These are phyloP conservation scores for Apis florea DNA, from an alignment of 1,140 invertebrate species.

Conservation along the genomic window DNA sequence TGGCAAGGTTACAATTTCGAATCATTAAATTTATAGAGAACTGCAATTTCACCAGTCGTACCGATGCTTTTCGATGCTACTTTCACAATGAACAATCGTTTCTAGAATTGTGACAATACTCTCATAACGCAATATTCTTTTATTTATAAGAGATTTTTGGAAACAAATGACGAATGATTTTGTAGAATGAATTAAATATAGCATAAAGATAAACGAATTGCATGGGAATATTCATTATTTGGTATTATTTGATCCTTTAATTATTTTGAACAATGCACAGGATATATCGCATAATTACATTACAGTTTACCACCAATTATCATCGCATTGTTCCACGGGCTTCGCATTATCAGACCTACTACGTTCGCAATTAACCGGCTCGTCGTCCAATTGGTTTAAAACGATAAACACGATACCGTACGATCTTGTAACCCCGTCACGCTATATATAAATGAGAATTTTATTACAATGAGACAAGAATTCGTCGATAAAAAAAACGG, in stretches of 20 bases:
- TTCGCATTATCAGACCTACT: neutral
- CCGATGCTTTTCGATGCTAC: constrained; percentile 13
- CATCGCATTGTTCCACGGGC: constrained; percentile 11
- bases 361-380: constrained; percentile 30
- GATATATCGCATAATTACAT: neutral
- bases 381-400: constrained; percentile 22
- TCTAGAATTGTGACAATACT: neutral
- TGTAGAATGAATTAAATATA: neutral
- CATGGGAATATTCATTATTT: constrained; percentile 7
- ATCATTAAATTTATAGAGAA: constrained; percentile 41
- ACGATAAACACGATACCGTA: constrained; percentile 13
- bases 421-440: neutral
- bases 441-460: constrained; percentile 11
- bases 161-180: too few species aligned
- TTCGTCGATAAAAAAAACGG: neutral
- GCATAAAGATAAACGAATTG: neutral
- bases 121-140: neutral
- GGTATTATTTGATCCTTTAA: neutral
- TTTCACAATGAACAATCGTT: constrained; percentile 4
- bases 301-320: constrained; percentile 31
- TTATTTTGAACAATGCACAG: constrained; percentile 10
- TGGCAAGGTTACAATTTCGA: constrained; percentile 40
- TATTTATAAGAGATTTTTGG: too few species aligned
- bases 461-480: constrained; percentile 9
- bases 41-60: constrained; percentile 23